phyloP scores from a whole-genome alignment of 2,888 invertebrate genomes.

The Xiphydria camelus region DNA sequence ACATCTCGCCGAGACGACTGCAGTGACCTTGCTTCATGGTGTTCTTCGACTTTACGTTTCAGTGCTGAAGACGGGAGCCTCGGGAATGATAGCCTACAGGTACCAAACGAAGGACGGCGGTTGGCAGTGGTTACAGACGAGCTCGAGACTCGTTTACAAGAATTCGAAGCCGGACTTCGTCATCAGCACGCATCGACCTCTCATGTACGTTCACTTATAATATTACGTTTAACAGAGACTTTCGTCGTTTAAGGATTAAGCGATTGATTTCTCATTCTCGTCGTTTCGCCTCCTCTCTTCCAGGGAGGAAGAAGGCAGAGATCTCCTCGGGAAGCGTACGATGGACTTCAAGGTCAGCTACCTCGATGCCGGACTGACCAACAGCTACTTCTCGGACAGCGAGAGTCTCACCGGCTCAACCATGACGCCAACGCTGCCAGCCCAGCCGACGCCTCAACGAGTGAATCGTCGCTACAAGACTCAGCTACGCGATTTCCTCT shows the following conservation, averaged over 20 bases:
- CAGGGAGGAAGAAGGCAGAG: constrained; percentile 98
- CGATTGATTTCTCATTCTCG: neutral
- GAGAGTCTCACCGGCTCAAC: constrained; percentile 70
- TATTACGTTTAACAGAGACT: neutral
- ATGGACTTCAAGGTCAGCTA: constrained; percentile 99
- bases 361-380: constrained; percentile 89
- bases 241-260: neutral
- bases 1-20: neutral
- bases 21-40: constrained; percentile 3
- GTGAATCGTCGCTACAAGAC: constrained; percentile 91
- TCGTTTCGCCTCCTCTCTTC: no score
- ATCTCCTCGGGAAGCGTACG: constrained; percentile 94
- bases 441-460: constrained; percentile 73
- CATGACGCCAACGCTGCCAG: constrained; percentile 59
- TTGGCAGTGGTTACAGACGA: constrained; percentile 98
- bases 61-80: constrained; percentile 99
- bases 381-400: constrained; percentile 85
- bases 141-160: constrained; percentile 96
- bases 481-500: constrained; percentile 88
- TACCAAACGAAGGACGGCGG: constrained; percentile 92
- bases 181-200: constrained; percentile 96
- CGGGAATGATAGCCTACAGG: constrained; percentile 98
- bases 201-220: constrained; percentile 98
- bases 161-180: constrained; percentile 99
- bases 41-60: constrained; percentile 53